phyloP scores from a whole-genome alignment of 1,140 invertebrate genomes.

The Hyles euphorbiae region DNA sequence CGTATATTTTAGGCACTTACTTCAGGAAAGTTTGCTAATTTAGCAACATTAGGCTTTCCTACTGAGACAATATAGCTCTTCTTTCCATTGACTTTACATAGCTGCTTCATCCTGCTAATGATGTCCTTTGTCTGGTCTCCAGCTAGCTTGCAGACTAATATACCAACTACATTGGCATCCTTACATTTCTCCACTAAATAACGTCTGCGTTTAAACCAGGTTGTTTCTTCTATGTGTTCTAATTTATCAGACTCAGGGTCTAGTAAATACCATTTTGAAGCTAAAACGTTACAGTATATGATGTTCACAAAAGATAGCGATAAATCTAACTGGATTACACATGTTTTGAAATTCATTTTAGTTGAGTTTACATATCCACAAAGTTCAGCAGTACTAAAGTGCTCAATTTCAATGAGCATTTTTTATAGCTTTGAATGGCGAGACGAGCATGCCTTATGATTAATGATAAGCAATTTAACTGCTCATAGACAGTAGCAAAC shows the following conservation, averaged over 20 bases:
- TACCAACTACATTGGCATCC: slow-evolving; percentile 90
- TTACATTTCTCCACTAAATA: slow-evolving; percentile 92
- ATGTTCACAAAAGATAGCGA: not conserved
- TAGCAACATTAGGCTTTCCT: slow-evolving; percentile 93
- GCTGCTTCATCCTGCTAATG: slow-evolving; percentile 84
- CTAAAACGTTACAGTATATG: slow-evolving; percentile 22
- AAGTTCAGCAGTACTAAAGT: not conserved
- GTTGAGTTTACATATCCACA: not conserved
- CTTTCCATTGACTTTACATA: slow-evolving; percentile 85
- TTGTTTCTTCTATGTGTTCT: slow-evolving; percentile 66
- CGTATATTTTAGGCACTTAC: slow-evolving; percentile 55
- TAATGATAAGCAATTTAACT: too few relatives aligned
- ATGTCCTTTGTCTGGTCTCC: slow-evolving; percentile 87
- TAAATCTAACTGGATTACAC: not conserved
- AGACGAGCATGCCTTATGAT: too few relatives aligned
- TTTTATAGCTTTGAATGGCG: not conserved
- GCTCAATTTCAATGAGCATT: not conserved
- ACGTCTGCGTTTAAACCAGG: slow-evolving; percentile 85
- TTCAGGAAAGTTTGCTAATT: slow-evolving; percentile 95
- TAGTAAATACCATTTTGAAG: slow-evolving; percentile 71
- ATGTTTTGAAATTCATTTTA: not conserved
- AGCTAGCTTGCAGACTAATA: slow-evolving; percentile 91
- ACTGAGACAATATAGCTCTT: slow-evolving; percentile 94
- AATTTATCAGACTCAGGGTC: slow-evolving; percentile 52
- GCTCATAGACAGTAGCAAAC: too few relatives aligned